A percentile compares a stretch with the other conserved stretches of the same genome.
Evolutionary conservation across 2,888 invertebrate genomes (phyloP).

Genomic region (Brassicogethes aeneus): DNA sequence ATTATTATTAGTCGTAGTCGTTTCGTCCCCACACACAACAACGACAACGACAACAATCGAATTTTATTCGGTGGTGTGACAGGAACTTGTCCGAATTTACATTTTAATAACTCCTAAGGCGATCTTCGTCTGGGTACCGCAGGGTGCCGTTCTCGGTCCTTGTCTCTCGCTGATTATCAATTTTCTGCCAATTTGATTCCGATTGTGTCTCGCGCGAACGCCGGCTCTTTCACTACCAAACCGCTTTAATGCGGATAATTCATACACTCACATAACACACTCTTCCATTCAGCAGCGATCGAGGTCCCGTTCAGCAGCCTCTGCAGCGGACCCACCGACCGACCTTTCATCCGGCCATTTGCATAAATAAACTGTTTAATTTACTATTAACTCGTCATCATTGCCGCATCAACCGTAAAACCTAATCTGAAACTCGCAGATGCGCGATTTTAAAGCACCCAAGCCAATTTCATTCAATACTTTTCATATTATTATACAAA

Average conservation of each 20-base stretch:
- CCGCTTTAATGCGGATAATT: background rate
- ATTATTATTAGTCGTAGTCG: constrained; percentile 34
- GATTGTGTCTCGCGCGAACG: constrained; percentile 29
- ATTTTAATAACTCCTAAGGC: constrained; percentile 39
- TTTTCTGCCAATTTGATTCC: constrained; percentile 44
- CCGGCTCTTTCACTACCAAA: background rate
- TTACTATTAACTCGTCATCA: no score
- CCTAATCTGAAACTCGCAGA: no score
- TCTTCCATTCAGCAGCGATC: no score
- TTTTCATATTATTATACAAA: no score
- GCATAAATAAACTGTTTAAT: background rate
- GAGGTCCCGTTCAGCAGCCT: no score
- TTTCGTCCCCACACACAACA: constrained; percentile 24
- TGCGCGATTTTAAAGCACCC: no score
- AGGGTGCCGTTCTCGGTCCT: constrained; percentile 21
- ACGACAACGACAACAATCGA: no score
- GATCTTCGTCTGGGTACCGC: constrained; percentile 8
- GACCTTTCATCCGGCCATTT: background rate
- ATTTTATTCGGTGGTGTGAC: constrained; percentile 39
- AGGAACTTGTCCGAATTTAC: constrained; percentile 41
- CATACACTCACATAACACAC: background rate
- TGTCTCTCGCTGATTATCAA: constrained; percentile 38
- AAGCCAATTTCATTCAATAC: no score
- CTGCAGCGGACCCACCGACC: no score
- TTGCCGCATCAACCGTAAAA: no score